Conservation (phyloP, 2,888 invertebrate genomes). For the Drosophila falleni region DNA sequence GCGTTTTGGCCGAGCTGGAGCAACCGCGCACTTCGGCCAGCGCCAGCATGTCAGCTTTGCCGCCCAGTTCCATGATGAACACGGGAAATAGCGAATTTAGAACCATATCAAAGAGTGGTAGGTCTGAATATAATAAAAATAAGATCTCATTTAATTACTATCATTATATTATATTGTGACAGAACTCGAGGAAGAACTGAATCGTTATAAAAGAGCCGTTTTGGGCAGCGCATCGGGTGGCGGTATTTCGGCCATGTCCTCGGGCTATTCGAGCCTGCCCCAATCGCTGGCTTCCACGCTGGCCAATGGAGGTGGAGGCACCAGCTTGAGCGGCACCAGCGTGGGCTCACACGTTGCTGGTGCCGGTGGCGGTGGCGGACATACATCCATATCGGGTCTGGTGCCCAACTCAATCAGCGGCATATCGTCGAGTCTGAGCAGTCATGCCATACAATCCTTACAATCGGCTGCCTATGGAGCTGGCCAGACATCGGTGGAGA, state of each 20-base stretch:
- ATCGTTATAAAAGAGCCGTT: conserved; percentile 83
- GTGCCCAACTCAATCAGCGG: conserved; percentile 84
- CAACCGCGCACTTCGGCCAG: conserved; percentile 88
- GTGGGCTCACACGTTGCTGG: conserved; percentile 55
- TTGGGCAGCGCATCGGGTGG: conserved; percentile 74
- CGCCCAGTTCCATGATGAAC: conserved; percentile 82
- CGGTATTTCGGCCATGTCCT: conserved; percentile 65
- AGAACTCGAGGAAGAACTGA: conserved; percentile 84
- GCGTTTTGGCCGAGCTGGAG: conserved; percentile 95
- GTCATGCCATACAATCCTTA: conserved; percentile 88
- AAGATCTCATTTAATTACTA: no score
- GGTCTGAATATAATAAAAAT: conserved; percentile 10
- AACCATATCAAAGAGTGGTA: conserved; percentile 84
- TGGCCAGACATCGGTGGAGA: conserved; percentile 85
- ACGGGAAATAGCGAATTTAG: conserved; percentile 84
- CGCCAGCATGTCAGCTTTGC: conserved; percentile 81
- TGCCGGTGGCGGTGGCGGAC: conserved; percentile 53
- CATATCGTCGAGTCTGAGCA: conserved; percentile 89
- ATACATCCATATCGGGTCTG: conserved; percentile 82
- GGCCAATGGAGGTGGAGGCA: conserved; percentile 75
- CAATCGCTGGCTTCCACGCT: conserved; percentile 80
- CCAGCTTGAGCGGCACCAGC: conserved; percentile 72
- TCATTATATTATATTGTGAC: not conserved
- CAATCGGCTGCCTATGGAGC: conserved; percentile 84
- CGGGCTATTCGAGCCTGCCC: conserved; percentile 80